These are phyloP conservation scores for Heteropelma amictum DNA, from an alignment of 2,888 invertebrate genomes.

Conservation along the genomic window DNA sequence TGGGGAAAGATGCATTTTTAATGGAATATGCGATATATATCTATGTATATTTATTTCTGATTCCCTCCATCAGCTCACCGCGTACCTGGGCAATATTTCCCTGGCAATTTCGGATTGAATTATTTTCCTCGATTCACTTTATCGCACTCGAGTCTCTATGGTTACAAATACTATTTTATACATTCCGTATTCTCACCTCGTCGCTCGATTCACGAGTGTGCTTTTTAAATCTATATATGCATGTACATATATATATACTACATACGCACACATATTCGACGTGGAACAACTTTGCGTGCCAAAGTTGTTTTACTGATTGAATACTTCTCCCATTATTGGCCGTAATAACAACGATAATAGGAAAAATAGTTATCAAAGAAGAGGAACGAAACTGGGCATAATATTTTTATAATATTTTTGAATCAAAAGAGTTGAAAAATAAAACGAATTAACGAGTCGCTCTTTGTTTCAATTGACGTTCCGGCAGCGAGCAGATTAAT, in stretches of 20 bases:
- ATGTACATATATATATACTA: neutral
- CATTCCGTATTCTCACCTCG: constrained; percentile 20
- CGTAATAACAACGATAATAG: constrained; percentile 6
- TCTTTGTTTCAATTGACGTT: too few species aligned
- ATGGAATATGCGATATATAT: neutral
- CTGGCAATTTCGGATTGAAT: constrained; percentile 74
- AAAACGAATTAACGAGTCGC: too few species aligned
- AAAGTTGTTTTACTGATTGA: constrained; percentile 34
- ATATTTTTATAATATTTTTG: neutral
- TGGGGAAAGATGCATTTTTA: too few species aligned
- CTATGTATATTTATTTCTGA: neutral
- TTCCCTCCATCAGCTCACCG: constrained; percentile 57
- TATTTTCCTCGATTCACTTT: constrained; percentile 74
- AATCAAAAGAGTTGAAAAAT: neutral
- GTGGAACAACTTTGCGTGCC: constrained; percentile 43
- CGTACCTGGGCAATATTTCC: constrained; percentile 68
- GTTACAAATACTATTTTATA: constrained; percentile 53
- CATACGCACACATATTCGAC: constrained; percentile 1
- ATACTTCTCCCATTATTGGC: constrained; percentile 6
- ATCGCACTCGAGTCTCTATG: constrained; percentile 65
- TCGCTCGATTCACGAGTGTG: constrained; percentile 46
- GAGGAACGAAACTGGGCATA: too few species aligned
- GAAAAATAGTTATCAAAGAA: neutral
- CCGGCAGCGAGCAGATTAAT: too few species aligned
- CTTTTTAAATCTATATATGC: neutral